Evolutionary conservation across 2,113 vertebrate genomes (phyloP).

Genomic region (Camelus bactrianus): DNA sequence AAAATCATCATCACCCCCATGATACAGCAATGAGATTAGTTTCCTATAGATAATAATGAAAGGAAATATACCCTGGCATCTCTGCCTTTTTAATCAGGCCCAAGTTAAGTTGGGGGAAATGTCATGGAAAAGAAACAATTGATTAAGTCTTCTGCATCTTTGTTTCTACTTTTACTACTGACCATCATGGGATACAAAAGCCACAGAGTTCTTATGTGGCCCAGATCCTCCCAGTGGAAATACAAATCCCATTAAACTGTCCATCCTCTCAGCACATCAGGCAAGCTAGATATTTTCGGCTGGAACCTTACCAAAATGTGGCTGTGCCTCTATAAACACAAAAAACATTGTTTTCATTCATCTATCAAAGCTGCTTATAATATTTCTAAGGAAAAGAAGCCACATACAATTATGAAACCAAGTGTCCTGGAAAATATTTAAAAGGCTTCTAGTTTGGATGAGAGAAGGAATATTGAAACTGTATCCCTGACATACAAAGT

Average conservation of each 20-base stretch:
- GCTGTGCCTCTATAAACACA: neutral
- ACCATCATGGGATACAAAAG: neutral
- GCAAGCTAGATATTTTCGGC: neutral
- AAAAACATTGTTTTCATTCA: slow-evolving; percentile 35
- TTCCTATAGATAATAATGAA: neutral
- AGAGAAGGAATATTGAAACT: slow-evolving; percentile 24
- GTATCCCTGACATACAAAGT: neutral
- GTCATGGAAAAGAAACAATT: neutral
- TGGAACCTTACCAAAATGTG: neutral
- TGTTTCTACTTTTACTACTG: neutral
- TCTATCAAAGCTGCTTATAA: slow-evolving; percentile 32
- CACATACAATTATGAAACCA: neutral
- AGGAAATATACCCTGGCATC: neutral
- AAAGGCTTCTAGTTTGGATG: slow-evolving; percentile 20
- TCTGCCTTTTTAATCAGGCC: neutral
- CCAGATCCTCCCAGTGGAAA: neutral
- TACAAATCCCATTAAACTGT: neutral
- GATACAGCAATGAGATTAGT: neutral
- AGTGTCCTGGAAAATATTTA: slow-evolving; percentile 30
- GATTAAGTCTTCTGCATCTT: neutral
- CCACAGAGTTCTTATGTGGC: neutral
- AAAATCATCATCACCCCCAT: neutral
- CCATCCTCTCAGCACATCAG: neutral
- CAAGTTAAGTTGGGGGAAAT: neutral
- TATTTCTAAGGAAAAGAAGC: slow-evolving; percentile 17